Evolutionary conservation across 1,140 invertebrate species (phyloP).

Genomic region (Pachyrhynchus sulphureomaculatus): DNA sequence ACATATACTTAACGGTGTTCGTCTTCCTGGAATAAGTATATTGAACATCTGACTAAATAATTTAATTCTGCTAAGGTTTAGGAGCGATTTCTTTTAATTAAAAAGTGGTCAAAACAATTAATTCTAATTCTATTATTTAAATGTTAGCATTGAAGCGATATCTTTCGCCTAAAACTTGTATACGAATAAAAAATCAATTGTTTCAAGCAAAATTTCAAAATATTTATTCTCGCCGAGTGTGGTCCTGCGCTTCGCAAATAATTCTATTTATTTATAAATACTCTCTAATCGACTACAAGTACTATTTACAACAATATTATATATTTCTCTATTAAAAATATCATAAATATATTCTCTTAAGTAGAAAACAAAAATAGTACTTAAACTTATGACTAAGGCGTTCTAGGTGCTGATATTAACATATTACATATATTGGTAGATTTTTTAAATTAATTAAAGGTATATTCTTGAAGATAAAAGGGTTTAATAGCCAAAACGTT

Average conservation of each 20-base stretch:
- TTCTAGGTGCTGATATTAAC: slow-evolving; percentile 45
- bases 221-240: not conserved
- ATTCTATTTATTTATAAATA: slow-evolving; percentile 14
- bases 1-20: too few species aligned
- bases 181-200: too few species aligned
- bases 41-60: too few species aligned
- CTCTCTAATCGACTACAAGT: slow-evolving; percentile 36
- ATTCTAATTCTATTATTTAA: too few species aligned
- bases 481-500: too few species aligned
- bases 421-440: slow-evolving; percentile 2
- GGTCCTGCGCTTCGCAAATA: not conserved
- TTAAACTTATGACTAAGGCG: slow-evolving; percentile 45
- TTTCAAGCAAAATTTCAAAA: not conserved
- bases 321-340: slow-evolving; percentile 53
- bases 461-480: too few species aligned
- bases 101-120: too few species aligned
- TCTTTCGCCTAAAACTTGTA: too few species aligned
- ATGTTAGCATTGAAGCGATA: too few species aligned
- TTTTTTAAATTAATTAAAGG: not conserved
- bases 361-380: slow-evolving; percentile 50
- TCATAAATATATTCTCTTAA: slow-evolving; percentile 53
- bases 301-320: slow-evolving; percentile 48
- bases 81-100: too few species aligned
- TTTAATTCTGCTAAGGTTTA: too few species aligned
- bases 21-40: too few species aligned